A percentile compares a stretch with the other conserved stretches of the same genome.
phyloP scores from a whole-genome alignment of 2,888 invertebrate genomes.

The Hypsopygia costalis region DNA sequence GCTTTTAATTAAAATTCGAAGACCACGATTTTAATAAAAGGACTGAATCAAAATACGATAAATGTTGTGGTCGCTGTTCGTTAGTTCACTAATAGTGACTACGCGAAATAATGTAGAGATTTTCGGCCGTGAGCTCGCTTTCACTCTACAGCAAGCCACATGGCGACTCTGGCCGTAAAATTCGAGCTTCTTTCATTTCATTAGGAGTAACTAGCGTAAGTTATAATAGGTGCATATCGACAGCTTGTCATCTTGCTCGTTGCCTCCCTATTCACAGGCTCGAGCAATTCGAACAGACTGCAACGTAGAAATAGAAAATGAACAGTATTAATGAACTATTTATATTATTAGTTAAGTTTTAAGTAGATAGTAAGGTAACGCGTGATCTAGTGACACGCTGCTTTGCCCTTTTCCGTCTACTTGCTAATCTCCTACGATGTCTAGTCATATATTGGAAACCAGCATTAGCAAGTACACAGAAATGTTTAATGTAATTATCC shows the following conservation, averaged over 20 bases:
- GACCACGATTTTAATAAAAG: too few relatives aligned
- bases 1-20: too few relatives aligned
- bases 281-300: conserved; percentile 29
- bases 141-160: not conserved
- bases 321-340: conserved; percentile 43
- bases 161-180: not conserved
- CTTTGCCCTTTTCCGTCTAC: conserved; percentile 40
- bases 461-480: conserved; percentile 31
- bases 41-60: too few relatives aligned
- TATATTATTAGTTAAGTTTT: conserved; percentile 44
- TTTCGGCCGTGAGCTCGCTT: not conserved
- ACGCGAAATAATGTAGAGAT: not conserved
- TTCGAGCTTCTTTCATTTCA: conserved; percentile 5
- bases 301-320: conserved; percentile 30
- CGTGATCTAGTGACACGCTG: conserved; percentile 39
- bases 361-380: conserved; percentile 31
- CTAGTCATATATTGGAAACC: conserved; percentile 19
- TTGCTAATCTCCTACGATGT: conserved; percentile 31
- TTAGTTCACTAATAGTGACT: too few relatives aligned
- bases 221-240: conserved; percentile 3
- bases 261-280: conserved; percentile 7
- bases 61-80: too few relatives aligned
- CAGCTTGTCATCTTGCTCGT: conserved; percentile 12
- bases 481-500: not conserved
- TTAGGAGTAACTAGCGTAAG: not conserved